Conservation (phyloP, 1,140 invertebrate species). For the Atopsyche davidsoni region DNA sequence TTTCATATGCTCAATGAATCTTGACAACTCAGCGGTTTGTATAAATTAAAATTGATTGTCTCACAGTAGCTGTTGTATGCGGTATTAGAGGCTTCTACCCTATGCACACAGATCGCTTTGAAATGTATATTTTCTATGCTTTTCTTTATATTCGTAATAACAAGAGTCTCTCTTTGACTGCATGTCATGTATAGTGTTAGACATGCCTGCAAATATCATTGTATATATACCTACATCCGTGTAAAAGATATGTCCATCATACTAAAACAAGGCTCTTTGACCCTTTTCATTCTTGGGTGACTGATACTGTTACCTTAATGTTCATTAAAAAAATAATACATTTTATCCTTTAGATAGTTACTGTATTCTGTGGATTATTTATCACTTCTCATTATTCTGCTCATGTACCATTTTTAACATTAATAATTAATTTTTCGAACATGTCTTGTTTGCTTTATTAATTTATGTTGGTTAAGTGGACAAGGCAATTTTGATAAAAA, state of each 20-base stretch:
- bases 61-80: conserved; percentile 16
- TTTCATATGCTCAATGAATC: background rate
- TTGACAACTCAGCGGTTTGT: conserved; percentile 13
- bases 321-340: no score
- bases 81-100: conserved; percentile 11
- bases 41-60: conserved; percentile 10
- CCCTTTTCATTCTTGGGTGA: background rate
- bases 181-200: conserved; percentile 18
- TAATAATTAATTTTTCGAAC: no score
- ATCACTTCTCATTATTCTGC: no score
- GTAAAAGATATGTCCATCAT: background rate
- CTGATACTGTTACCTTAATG: no score
- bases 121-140: conserved; percentile 6
- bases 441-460: no score
- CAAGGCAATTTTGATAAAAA: no score
- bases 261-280: background rate
- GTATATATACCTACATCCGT: conserved; percentile 9
- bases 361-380: no score
- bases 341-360: no score
- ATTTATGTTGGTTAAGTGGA: no score
- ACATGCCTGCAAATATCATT: conserved; percentile 2
- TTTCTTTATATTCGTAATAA: conserved; percentile 25
- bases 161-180: conserved; percentile 20
- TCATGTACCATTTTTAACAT: no score
- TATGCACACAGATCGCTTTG: conserved; percentile 7